Conservation (phyloP, 2,888 invertebrate species). For the Crepidodera aurea region DNA sequence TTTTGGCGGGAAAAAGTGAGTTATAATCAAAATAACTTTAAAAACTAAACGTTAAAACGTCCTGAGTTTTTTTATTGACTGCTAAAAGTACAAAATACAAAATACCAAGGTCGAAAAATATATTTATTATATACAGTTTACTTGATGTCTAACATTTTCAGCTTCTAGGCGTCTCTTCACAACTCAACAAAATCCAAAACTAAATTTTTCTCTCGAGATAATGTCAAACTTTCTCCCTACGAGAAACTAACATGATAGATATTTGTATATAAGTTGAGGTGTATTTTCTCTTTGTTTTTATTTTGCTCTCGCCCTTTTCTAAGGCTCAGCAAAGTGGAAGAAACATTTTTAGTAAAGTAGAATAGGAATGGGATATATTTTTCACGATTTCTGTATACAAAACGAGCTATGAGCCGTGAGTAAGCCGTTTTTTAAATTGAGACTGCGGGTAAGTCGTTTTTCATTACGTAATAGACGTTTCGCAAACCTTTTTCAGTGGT, state of each 20-base stretch:
- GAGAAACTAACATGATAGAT: neutral
- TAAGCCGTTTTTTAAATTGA: neutral
- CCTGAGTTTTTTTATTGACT: too few relatives aligned
- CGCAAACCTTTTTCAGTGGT: too few relatives aligned
- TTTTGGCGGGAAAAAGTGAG: too few relatives aligned
- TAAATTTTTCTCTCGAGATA: neutral
- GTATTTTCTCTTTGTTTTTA: neutral
- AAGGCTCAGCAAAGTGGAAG: neutral
- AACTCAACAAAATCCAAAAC: neutral
- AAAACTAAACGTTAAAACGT: too few relatives aligned
- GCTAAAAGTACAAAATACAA: too few relatives aligned
- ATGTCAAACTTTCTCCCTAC: neutral
- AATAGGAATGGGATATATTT: neutral
- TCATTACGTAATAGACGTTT: neutral
- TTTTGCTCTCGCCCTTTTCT: neutral
- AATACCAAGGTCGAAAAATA: too few relatives aligned
- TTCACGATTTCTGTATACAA: neutral
- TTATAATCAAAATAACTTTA: too few relatives aligned
- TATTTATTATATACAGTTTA: too few relatives aligned
- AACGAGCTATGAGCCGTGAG: neutral
- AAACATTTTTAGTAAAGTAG: neutral
- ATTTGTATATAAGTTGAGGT: neutral
- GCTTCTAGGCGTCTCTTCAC: neutral
- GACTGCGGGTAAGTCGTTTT: neutral
- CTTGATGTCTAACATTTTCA: too few relatives aligned